phyloP scores from a whole-genome alignment of 37 sponge, comb jelly and placozoan species.

The Chondrilla cf. caribensis region DNA sequence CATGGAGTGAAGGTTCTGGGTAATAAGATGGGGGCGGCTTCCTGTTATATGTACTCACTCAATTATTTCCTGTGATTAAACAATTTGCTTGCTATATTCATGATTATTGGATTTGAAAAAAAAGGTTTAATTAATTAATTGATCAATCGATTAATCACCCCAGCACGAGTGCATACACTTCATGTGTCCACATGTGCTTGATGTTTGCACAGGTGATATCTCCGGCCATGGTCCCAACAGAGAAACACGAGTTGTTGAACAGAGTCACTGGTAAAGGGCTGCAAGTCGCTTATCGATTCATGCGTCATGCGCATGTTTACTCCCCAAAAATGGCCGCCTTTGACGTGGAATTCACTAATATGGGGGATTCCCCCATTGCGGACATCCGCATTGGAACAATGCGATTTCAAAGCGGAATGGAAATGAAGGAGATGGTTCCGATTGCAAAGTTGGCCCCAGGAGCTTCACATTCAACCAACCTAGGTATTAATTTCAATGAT shows the following conservation, averaged over 20 bases:
- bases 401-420: slow-evolving; percentile 70
- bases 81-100: no score
- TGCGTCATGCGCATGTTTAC: slow-evolving; percentile 58
- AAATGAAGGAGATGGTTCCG: slow-evolving; percentile 32
- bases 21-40: no score
- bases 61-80: no score
- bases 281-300: slow-evolving; percentile 63
- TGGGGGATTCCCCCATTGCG: slow-evolving; percentile 23
- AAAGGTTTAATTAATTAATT: no score
- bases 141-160: no score
- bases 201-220: not conserved
- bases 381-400: slow-evolving; percentile 49
- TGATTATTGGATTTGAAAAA: no score
- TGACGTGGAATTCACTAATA: slow-evolving; percentile 77
- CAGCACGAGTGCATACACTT: no score
- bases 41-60: no score
- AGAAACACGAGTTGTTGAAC: slow-evolving; percentile 57
- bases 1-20: no score
- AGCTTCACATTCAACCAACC: slow-evolving; percentile 34
- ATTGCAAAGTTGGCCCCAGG: slow-evolving; percentile 55
- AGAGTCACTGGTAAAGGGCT: slow-evolving; percentile 74
- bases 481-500: slow-evolving; percentile 95
- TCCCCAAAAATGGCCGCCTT: slow-evolving; percentile 71
- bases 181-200: no score
- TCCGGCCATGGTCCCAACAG: slow-evolving; percentile 37